Evolutionary conservation across 1,140 invertebrate genomes (phyloP), one percentile per base, ranked within the genome.

Genomic region (Cyrtorhinus lividipennis): DNA sequence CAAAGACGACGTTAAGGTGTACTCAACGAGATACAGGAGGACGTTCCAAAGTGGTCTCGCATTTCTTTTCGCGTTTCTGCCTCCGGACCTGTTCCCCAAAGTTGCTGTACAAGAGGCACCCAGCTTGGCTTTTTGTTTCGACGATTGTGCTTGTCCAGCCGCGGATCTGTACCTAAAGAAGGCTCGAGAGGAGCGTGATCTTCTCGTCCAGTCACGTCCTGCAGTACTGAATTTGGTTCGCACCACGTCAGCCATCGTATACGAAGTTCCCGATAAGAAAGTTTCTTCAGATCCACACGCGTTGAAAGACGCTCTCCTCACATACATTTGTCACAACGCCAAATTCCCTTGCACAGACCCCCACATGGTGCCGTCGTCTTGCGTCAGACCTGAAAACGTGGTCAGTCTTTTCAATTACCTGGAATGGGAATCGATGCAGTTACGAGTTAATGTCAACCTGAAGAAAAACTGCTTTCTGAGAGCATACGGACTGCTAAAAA

Each of bases 21-120:
- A 85, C 69, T 88, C 86, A 63, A 95, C 92, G 0, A 79, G 85
- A 38, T 92, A 91, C 72, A 77, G 87, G 5, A 79, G 92, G 68
- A 95, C 92, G 12, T 90, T 90, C 66, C 92, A 95, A 73, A 94
- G 90, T 70, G 84, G 85, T 2, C 73, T 92, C 38, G 88, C 89
- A 1, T 78, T 92, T 65, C 71, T 92, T 12, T 92, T 84, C 75
- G 81, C 85, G 0, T 80, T 90, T 63, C 72, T 92, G 22, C 80
- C 85, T 12, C 74, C 77, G 2, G 80, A 82, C 57, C 70, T 76
- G 63, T 65, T 79, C 10, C 67, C 63, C 22, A 69, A 67, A 71
- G 69, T 85, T 1, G 74, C 72, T 3, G 73, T 88, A 27, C 74
- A 77, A 5, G 88, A 90, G 69, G 86, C 83, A 26, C 85, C 87